Conservation (phyloP, 1,140 invertebrate species). For the Aphelenchoides avenae region DNA sequence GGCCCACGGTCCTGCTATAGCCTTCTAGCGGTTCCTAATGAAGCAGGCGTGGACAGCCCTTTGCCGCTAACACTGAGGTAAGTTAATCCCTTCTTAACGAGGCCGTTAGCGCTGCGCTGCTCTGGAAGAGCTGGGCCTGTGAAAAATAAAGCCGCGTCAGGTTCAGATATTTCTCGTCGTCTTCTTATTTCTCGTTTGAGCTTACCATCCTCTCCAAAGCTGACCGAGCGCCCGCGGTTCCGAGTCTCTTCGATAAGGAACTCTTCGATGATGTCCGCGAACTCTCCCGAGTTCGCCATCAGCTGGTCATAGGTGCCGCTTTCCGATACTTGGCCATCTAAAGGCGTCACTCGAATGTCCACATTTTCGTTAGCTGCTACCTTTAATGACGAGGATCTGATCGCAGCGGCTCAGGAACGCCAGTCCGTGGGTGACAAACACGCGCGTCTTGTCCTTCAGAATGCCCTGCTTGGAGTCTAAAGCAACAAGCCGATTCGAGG, state of each 20-base stretch:
- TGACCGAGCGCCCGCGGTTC: constrained; percentile 46
- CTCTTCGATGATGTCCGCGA: constrained; percentile 44
- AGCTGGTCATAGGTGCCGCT: constrained; percentile 43
- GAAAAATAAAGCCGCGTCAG: too few species aligned
- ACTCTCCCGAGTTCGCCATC: constrained; percentile 42
- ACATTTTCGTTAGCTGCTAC: background rate
- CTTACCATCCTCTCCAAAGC: constrained; percentile 54
- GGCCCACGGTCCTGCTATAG: too few species aligned
- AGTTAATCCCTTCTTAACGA: too few species aligned
- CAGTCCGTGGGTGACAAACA: constrained; percentile 52
- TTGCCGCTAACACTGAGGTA: too few species aligned
- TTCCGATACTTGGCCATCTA: constrained; percentile 49
- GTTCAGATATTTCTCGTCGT: too few species aligned
- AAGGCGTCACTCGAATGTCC: background rate
- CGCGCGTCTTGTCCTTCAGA: constrained; percentile 66
- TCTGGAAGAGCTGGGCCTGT: too few species aligned
- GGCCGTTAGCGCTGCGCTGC: too few species aligned
- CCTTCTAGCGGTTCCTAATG: too few species aligned
- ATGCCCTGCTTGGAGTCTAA: constrained; percentile 59
- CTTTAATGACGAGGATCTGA: constrained; percentile 20
- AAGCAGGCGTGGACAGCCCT: too few species aligned
- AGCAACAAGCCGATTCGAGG: constrained; percentile 21
- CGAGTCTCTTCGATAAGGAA: constrained; percentile 51
- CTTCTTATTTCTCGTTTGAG: constrained; percentile 36
- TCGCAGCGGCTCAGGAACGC: constrained; percentile 46